A percentile compares a stretch with the other conserved stretches of the same genome.
These are phyloP conservation scores for Protophormia terraenovae DNA, from an alignment of 2,888 invertebrate genomes.

Conservation along the genomic window DNA sequence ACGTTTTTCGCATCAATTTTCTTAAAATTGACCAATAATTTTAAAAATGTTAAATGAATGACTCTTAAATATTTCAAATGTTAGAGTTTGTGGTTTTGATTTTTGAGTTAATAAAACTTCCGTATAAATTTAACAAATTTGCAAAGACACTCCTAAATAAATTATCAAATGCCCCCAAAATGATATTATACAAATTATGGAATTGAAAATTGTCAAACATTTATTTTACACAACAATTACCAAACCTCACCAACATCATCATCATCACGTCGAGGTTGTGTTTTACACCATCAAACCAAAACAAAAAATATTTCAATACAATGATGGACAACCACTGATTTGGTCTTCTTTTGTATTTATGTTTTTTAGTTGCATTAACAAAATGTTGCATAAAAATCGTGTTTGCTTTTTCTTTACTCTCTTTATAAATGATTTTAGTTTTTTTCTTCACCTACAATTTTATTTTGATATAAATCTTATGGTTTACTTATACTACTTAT, in stretches of 20 bases:
- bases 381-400: slow-evolving; percentile 61
- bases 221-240: slow-evolving; percentile 8
- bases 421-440: slow-evolving; percentile 46
- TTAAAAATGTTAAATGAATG: background rate
- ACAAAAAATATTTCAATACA: background rate
- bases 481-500: slow-evolving; percentile 30
- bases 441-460: slow-evolving; percentile 57
- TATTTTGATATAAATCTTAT: slow-evolving; percentile 23
- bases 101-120: slow-evolving; percentile 5
- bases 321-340: slow-evolving; percentile 32
- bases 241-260: background rate
- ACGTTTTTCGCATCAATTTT: slow-evolving; percentile 36
- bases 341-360: background rate
- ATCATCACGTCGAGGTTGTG: background rate
- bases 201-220: slow-evolving; percentile 36
- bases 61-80: too few relatives aligned
- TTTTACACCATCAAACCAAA: slow-evolving; percentile 7
- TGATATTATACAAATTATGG: slow-evolving; percentile 13
- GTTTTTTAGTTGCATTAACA: slow-evolving; percentile 10
- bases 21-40: slow-evolving; percentile 13
- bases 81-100: background rate
- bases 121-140: background rate
- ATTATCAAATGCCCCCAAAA: slow-evolving; percentile 39
- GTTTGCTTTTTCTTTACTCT: slow-evolving; percentile 32
- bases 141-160: slow-evolving; percentile 53